Conservation (phyloP, 2,113 vertebrate genomes). For the Athene cunicularia region DNA sequence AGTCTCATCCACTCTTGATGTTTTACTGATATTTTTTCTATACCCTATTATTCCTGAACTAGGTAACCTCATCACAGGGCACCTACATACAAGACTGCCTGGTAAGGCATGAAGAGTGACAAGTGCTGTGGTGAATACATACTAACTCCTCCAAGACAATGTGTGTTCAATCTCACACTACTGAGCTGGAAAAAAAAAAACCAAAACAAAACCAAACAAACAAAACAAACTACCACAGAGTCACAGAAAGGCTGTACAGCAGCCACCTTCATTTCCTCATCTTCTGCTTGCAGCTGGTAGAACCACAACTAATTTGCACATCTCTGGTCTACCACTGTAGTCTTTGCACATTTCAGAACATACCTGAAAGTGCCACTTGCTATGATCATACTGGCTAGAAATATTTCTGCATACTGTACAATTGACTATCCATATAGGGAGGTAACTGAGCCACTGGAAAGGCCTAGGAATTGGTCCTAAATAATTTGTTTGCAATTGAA, state of each 20-base stretch:
- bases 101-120: background rate
- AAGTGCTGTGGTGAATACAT: background rate
- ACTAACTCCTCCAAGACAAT: background rate
- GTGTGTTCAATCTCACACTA: background rate
- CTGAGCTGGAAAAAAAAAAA: background rate
- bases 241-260: background rate
- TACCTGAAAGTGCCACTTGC: background rate
- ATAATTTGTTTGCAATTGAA: background rate
- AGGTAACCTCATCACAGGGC: background rate
- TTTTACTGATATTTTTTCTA: background rate
- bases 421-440: rapidly evolving
- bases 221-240: background rate
- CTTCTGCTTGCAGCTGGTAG: background rate
- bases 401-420: background rate
- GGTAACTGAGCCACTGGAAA: background rate
- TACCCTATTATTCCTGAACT: background rate
- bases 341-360: background rate
- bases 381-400: background rate
- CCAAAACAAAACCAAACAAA: too few species aligned
- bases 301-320: background rate
- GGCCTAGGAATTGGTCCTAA: background rate
- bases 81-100: background rate
- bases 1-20: background rate
- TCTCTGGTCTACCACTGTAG: background rate
- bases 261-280: background rate